phyloP scores from a whole-genome alignment of 92 coral and sea anemone species.

The Phenganax marumi region DNA sequence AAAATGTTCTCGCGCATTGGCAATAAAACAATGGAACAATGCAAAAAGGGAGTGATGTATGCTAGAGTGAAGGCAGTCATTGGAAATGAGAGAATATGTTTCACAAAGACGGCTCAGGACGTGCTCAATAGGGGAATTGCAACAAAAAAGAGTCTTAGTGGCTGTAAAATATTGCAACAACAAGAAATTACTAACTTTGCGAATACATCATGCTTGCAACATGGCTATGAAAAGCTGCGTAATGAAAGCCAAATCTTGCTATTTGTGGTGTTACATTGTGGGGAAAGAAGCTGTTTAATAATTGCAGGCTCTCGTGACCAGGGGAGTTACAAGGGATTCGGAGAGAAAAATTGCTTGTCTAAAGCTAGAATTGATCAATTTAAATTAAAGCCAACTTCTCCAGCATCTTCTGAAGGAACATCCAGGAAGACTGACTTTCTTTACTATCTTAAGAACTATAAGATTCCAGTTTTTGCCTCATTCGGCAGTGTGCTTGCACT shows the following conservation, averaged over 20 bases:
- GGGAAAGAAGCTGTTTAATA: background rate
- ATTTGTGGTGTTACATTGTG: background rate
- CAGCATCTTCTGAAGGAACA: background rate
- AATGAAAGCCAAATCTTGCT: background rate
- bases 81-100: background rate
- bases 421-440: background rate
- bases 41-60: background rate
- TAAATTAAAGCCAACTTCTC: background rate
- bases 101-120: background rate
- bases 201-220: background rate
- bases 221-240: background rate
- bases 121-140: background rate
- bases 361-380: background rate
- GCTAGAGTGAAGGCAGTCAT: background rate
- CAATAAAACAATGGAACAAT: background rate
- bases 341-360: background rate
- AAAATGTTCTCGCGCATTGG: background rate
- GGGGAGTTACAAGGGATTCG: background rate
- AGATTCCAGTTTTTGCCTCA: background rate
- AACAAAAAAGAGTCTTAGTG: background rate
- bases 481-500: background rate
- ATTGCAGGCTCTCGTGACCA: background rate
- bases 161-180: background rate
- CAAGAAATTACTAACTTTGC: background rate
- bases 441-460: background rate